Evolutionary conservation across 2,113 vertebrate genomes (phyloP).

Genomic region (Taxidea taxus): DNA sequence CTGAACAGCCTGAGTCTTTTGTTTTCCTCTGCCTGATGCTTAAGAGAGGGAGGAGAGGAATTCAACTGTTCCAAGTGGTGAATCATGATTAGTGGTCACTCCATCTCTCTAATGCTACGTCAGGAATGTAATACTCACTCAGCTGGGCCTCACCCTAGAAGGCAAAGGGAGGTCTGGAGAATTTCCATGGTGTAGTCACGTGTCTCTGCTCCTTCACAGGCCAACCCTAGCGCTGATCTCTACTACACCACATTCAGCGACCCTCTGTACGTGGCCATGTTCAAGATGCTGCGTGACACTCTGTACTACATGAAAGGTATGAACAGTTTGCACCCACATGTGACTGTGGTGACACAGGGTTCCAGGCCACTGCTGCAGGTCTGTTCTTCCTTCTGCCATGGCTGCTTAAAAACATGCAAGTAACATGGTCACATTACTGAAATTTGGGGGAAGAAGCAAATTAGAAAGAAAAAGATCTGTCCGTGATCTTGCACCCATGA

Average conservation of each 20-base stretch:
- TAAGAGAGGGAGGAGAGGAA: neutral
- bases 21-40: neutral
- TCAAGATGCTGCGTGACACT: conserved; percentile 98
- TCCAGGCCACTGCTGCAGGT: neutral
- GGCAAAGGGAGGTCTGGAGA: neutral
- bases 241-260: conserved; percentile 94
- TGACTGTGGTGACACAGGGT: neutral
- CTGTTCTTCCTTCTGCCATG: neutral
- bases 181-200: neutral
- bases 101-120: neutral
- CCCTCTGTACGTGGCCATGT: conserved; percentile 93
- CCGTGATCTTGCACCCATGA: neutral
- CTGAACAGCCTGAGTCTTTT: neutral
- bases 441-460: neutral
- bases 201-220: conserved; percentile 78
- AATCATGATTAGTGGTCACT: neutral
- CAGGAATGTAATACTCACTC: neutral
- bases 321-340: neutral
- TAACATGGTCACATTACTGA: neutral
- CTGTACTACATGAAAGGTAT: conserved; percentile 95
- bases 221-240: conserved; percentile 84
- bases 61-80: neutral
- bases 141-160: neutral
- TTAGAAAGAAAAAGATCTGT: neutral
- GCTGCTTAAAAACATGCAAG: neutral